These are phyloP conservation scores for Syrista parreyssii DNA, from an alignment of 2,888 invertebrate genomes.

Conservation along the genomic window DNA sequence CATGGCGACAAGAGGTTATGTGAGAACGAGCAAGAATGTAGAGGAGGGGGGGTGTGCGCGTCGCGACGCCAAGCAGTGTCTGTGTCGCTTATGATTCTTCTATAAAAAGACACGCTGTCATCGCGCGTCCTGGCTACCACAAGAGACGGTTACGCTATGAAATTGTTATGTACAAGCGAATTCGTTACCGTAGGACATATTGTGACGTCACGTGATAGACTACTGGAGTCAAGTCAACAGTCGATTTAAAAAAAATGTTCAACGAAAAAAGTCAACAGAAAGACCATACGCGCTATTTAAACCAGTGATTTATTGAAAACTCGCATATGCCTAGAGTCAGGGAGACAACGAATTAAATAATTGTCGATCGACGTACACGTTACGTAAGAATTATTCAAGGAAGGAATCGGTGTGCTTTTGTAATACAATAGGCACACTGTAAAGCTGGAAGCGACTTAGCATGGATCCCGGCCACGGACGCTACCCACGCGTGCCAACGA, in stretches of 20 bases:
- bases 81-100: slow-evolving; percentile 19
- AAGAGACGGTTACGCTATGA: not conserved
- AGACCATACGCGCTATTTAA: not conserved
- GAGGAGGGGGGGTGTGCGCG: not conserved
- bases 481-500: slow-evolving; percentile 37
- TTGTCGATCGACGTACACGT: not conserved
- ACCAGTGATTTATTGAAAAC: not conserved
- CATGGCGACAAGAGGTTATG: not conserved
- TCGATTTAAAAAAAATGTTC: not conserved
- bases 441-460: slow-evolving; percentile 28
- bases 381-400: not conserved
- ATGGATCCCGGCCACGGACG: slow-evolving; percentile 57
- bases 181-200: not conserved
- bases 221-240: not conserved
- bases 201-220: not conserved
- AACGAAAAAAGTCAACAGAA: not conserved
- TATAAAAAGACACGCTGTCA: slow-evolving; percentile 57
- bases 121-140: slow-evolving; percentile 24
- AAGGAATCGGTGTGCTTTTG: not conserved
- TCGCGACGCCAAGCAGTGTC: not conserved
- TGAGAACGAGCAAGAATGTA: not conserved
- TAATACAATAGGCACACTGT: not conserved
- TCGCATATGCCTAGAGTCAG: not conserved
- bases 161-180: not conserved
- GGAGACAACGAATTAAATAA: not conserved